Evolutionary conservation across 2,888 invertebrate species (phyloP), one percentile per base, ranked within the genome.

Genomic region (Aricia artaxerxes): DNA sequence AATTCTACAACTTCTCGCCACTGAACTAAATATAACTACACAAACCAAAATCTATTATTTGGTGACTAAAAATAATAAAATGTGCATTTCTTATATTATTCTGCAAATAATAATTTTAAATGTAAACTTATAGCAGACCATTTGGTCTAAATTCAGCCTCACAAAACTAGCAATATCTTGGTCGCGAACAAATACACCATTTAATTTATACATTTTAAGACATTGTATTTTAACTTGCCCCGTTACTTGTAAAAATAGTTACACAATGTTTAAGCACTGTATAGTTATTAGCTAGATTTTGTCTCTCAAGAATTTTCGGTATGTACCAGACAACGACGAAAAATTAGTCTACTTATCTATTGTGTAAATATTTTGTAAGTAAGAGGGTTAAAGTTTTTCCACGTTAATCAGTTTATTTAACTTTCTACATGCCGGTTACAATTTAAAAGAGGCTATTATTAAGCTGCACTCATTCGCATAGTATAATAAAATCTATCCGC

Each of bases 41-140:
- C 83, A 85, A 88, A 88, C 86, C 86, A 83, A 86, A 85, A 83
- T 82, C 85, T 86, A 84, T 80, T 85, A 87, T 90, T 91, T 90
- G 89, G 89, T 78, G 64, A 78, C 69, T 53, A 49, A 64, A 78
- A 35, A 69, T 64, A 64, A 64, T 38, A 69, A 35, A 69, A 69
- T 35, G 69, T 69, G 69, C 35, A 35, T 69, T 69, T 69, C 64
- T 38, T 69, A 69, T 69, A 35, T 35, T 13, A 69, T 35, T 69
- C 1, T 69, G 69, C 69, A 69, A 69, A 69, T 13, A 69, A 69
- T 13, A 69, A 35, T 5, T 35, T 69, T 38, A 64, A 61, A 61
- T 61, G 61, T 61, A 61, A 24, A 24, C 24, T 31, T 9, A 64
- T 4, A 31, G 35, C 31, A 69, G 35, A 69, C 11, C 69, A 38